Percentiles rank a stretch among this genome's conserved stretches.
phyloP scores from a whole-genome alignment of 2,888 invertebrate genomes.

The Petrolisthes cinctipes region DNA sequence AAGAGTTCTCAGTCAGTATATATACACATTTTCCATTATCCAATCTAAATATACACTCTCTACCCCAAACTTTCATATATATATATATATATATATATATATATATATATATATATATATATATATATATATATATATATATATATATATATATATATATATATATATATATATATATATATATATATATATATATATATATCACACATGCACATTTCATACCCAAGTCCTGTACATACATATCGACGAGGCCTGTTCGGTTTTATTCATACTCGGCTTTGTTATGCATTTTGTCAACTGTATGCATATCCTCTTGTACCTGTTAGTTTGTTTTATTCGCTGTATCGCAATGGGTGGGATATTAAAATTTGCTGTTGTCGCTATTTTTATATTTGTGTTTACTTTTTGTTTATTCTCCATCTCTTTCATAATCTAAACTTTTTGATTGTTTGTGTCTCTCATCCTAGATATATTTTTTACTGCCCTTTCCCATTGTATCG shows the following conservation, averaged over 20 bases:
- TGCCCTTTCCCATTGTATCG: no score
- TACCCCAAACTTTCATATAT: neutral
- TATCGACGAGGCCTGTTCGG: no score
- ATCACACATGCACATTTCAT: neutral
- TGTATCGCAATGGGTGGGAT: no score
- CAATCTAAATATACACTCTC: neutral
- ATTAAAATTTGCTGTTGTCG: no score
- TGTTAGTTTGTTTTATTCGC: no score
- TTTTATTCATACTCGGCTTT: no score
- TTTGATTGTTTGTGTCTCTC: neutral
- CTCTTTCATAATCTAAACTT: neutral
- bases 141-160: neutral
- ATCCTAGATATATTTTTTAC: no score
- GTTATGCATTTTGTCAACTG: no score
- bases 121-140: neutral
- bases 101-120: neutral
- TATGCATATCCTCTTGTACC: no score
- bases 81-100: no score
- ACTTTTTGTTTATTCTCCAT: neutral
- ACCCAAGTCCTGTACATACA: no score
- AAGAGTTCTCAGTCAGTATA: neutral
- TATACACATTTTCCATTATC: neutral
- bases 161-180: neutral
- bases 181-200: neutral
- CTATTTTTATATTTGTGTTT: neutral